These are phyloP conservation scores for Amblyraja radiata DNA, from an alignment of 2,797 vertebrate genomes.

Conservation along the genomic window DNA sequence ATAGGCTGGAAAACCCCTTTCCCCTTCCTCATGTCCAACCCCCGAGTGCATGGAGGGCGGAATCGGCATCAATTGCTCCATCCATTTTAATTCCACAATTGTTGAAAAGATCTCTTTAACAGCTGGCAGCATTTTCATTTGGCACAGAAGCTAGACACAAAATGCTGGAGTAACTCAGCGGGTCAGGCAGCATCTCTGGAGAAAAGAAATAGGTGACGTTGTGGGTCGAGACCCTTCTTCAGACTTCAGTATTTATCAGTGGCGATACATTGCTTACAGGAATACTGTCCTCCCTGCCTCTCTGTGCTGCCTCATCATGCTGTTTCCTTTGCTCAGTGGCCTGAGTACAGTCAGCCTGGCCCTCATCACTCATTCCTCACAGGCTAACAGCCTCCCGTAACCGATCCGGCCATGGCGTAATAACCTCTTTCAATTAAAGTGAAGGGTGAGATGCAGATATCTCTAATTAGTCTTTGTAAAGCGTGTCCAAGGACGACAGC, in stretches of 20 bases:
- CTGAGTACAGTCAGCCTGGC: neutral
- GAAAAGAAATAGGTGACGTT: too few species aligned
- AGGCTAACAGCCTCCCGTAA: neutral
- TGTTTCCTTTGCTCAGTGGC: neutral
- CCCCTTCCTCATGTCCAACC: neutral
- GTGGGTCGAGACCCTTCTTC: too few species aligned
- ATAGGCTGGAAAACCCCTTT: neutral
- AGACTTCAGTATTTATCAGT: neutral
- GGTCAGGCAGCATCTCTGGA: too few species aligned
- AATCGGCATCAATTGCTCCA: neutral
- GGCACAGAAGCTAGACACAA: too few species aligned
- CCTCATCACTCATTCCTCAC: neutral
- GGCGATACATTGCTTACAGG: neutral
- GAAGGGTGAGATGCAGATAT: neutral
- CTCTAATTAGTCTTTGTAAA: conserved; percentile 9
- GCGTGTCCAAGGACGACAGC: too few species aligned
- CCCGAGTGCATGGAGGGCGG: neutral
- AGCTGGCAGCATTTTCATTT: neutral
- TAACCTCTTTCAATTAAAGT: neutral
- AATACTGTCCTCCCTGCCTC: too few species aligned
- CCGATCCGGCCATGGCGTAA: neutral
- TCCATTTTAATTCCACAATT: neutral
- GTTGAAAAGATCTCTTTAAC: neutral
- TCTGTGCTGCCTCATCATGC: neutral
- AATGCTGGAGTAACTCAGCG: too few species aligned